Evolutionary conservation across 2,113 vertebrate species (phyloP), one percentile per base, ranked within the genome.

Genomic region (Nothocercus nigrocapillus): DNA sequence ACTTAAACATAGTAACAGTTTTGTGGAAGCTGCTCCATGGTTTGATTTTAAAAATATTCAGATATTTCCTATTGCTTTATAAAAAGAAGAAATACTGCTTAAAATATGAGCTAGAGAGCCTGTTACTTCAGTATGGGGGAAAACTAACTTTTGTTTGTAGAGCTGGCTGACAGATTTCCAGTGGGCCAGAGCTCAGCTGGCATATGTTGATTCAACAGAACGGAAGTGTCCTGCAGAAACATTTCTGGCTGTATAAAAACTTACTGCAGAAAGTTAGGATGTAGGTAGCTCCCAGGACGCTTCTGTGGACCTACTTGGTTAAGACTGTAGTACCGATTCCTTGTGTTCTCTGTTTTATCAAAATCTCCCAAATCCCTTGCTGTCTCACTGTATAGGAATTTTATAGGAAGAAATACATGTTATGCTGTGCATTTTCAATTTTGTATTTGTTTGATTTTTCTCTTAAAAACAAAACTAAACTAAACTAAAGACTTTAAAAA

Each of bases 31-130:
- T 78, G 16, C 21, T 91, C 66, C 27, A 14, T 93, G 54, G 85
- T 94, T 94, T 91, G 70, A 85, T 93, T 91, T 97, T 42, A 95
- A 97, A 90, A 86, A 54, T 49, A 93, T 94, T 94, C 64, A 68
- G 38, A 44, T 38, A 47, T 82, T 93, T 82, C 54, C 51, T 47
- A 70, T 47, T 88, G 36, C 14, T 93, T 93, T 89, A 82, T 74
- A 49, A 94, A 91, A 59, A 58, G 38, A 62, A 96, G 66, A 59
- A 80, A n/a, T 70, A 75, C 72, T 88, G 51, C 73, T 81, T 76
- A 92, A 85, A 95, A 84, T 27, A 3, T 62, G 61, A 85, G 42
- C 73, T 40, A 66, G 24, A 85, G 88, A 90, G 3, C 11, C 27
- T 49, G 27, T 77, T 81, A 12, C 54, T 75, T 49, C 51, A 78